Conservation (phyloP, 1,140 invertebrate species). For the Zaprionus africanus region DNA sequence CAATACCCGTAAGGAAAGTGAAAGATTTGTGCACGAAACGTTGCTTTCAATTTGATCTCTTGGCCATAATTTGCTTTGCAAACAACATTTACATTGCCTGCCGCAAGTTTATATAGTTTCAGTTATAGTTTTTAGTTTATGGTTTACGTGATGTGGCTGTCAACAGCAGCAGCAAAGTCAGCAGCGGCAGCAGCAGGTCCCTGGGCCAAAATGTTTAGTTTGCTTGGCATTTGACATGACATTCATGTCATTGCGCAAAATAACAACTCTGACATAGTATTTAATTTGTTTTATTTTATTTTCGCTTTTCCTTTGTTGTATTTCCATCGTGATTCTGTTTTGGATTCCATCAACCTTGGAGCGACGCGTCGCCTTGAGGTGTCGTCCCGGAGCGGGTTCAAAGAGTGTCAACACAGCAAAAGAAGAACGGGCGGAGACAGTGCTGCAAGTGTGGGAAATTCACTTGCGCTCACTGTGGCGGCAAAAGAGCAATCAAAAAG, state of each 20-base stretch:
- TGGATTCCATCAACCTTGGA: constrained; percentile 51
- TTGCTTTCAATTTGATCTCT: constrained; percentile 15
- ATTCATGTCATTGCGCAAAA: constrained; percentile 65
- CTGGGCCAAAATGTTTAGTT: constrained; percentile 47
- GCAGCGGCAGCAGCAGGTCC: constrained; percentile 34
- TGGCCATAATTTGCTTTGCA: constrained; percentile 14
- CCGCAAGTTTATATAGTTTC: constrained; percentile 6
- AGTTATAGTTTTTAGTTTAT: constrained; percentile 19
- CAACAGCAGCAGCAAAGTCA: constrained; percentile 32
- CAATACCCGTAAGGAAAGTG: background rate
- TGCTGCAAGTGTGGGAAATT: constrained; percentile 52
- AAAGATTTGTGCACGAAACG: constrained; percentile 2
- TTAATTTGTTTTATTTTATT: constrained; percentile 60
- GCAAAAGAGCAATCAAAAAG: constrained; percentile 64
- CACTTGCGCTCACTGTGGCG: constrained; percentile 41
- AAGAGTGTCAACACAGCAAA: constrained; percentile 63
- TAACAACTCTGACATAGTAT: constrained; percentile 68
- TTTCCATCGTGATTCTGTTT: constrained; percentile 16
- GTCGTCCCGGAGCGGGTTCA: constrained; percentile 47
- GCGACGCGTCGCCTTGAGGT: constrained; percentile 65
- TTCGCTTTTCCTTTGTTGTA: constrained; percentile 13
- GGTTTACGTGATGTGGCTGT: constrained; percentile 48
- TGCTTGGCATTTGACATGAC: constrained; percentile 74
- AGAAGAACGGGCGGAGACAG: constrained; percentile 24
- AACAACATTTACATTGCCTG: constrained; percentile 27